Percentiles rank a stretch among this genome's conserved stretches.
phyloP scores from a whole-genome alignment of 2,113 vertebrate genomes.

The Prionailurus bengalensis region DNA sequence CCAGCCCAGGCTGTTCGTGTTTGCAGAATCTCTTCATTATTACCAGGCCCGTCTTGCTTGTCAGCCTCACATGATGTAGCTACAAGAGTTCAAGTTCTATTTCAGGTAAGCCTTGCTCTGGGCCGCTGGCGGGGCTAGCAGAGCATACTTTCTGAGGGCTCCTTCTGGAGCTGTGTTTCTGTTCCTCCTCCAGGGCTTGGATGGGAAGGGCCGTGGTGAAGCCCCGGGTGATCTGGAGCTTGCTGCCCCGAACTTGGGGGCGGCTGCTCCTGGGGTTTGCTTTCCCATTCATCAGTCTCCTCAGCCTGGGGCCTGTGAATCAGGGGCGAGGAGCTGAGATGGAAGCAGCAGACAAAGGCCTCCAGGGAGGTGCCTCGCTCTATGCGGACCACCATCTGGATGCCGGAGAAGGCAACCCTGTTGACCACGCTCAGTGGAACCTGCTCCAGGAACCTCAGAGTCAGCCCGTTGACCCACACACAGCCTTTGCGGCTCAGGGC shows the following conservation, averaged over 20 bases:
- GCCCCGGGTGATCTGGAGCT: neutral
- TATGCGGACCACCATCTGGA: conserved; percentile 56
- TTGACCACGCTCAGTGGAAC: neutral
- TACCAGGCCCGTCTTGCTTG: neutral
- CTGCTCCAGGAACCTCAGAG: conserved; percentile 64
- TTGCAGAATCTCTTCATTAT: conserved; percentile 52
- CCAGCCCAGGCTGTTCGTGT: neutral
- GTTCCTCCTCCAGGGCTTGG: conserved; percentile 12
- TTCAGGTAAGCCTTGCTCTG: neutral
- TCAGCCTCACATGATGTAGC: neutral
- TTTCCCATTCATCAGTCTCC: conserved; percentile 56
- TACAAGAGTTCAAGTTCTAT: neutral
- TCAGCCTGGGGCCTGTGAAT: conserved; percentile 55
- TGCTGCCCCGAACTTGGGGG: neutral
- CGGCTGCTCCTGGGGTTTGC: neutral
- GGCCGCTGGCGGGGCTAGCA: neutral
- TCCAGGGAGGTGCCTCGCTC: conserved; percentile 59
- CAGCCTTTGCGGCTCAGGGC: conserved; percentile 53
- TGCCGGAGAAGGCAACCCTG: conserved; percentile 32
- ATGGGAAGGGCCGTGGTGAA: neutral
- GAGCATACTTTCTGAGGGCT: neutral
- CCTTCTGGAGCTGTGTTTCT: conserved; percentile 60
- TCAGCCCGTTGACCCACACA: conserved; percentile 58
- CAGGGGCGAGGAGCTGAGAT: conserved; percentile 61
- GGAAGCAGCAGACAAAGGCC: conserved; percentile 70